Evolutionary conservation across 2,797 vertebrate genomes (phyloP), one percentile per base, ranked within the genome.

Genomic region (Eurystomus glaucurus): DNA sequence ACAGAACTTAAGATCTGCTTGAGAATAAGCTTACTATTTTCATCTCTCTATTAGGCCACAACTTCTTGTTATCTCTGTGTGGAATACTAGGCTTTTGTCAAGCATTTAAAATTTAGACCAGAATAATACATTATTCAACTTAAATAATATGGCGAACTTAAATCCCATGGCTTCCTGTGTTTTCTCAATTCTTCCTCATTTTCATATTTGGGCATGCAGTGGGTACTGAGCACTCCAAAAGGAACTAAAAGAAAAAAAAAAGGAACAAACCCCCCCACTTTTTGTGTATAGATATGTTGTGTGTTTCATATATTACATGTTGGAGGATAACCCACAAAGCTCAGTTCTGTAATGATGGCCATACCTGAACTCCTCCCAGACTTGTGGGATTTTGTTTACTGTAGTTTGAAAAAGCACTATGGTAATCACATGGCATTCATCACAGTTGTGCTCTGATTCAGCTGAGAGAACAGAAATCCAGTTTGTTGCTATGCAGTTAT

Each of bases 361-460:
- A 25, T 61, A 84, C 39, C 50, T 77, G 70, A 90, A 82, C 39
- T 70, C 77, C 35, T 79, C 55, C 25, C 64, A 83, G 0, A 37
- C 39, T 69, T 8, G 0, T 39, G 65, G 29, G 16, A 4, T 79
- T 91, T 69, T 84, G n/a, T 51, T 62, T 91, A 7, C 35, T 70
- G 37, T 55, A 48, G 28, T 74, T 64, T 79, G 81, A 83, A 83
- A 86, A 88, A 89, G 28, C 6, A 11, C n/a, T 79, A 1, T 35
- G 19, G 14, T 58, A 76, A 65, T 48, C 33, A 16, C 33, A 41
- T 58, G 31, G 25, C 23, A 66, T 83, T 91, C 35, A 45, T 60
- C 33, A 41, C 39, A 52, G 31, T 43, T 87, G 37, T 80, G 52
- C 76, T 79, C 23, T 20, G 26, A 76, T 76, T 93, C 80, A 96